Evolutionary conservation across 2,113 vertebrate species (phyloP).

Genomic region (Hoplias malabaricus): DNA sequence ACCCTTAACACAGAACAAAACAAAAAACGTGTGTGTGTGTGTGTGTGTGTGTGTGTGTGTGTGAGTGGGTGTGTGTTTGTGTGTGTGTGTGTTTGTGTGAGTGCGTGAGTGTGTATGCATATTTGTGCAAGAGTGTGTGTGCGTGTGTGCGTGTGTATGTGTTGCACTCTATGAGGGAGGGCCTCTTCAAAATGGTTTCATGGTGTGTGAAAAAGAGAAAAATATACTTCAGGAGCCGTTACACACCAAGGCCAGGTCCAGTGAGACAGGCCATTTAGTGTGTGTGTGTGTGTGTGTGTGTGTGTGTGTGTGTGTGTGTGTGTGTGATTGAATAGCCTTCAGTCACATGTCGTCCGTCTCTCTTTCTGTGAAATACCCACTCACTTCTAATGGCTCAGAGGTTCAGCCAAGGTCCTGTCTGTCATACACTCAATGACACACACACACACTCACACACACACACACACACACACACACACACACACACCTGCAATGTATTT

Average conservation of each 20-base stretch:
- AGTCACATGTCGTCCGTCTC: conserved; percentile 10
- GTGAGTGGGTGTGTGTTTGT: conserved; percentile 19
- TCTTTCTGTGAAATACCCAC: conserved; percentile 6
- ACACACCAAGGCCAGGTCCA: conserved; percentile 18
- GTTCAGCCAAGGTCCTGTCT: conserved; percentile 15
- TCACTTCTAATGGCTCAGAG: conserved; percentile 21
- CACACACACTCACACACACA: no score
- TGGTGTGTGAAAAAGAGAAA: neutral
- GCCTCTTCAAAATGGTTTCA: neutral
- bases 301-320: neutral
- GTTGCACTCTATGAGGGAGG: no score
- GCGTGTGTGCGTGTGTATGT: no score
- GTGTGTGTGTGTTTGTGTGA: conserved; percentile 31
- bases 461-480: no score
- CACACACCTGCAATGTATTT: no score
- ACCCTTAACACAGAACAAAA: no score
- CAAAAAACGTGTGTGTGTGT: neutral
- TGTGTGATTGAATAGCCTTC: neutral
- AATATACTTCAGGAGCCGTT: neutral
- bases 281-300: neutral
- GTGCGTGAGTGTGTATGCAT: conserved; percentile 25
- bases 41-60: conserved; percentile 24
- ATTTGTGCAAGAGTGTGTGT: conserved; percentile 5
- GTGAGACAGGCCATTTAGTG: neutral
- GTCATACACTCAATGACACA: no score